These are phyloP conservation scores for Teleiodes luculella DNA, from an alignment of 2,888 invertebrate species.

Conservation along the genomic window DNA sequence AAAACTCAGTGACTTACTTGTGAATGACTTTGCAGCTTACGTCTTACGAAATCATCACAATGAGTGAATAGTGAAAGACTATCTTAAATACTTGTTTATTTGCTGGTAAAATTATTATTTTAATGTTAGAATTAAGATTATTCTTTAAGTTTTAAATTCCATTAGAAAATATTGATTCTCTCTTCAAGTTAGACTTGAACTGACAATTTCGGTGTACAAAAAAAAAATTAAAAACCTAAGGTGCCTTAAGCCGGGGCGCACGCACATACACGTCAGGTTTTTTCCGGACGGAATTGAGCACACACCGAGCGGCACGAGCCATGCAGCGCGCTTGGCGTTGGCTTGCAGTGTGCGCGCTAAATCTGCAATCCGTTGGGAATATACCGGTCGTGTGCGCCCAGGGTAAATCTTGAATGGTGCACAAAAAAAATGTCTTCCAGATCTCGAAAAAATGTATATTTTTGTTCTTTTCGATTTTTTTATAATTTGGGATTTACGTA, in stretches of 20 bases:
- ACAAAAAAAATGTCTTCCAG: slow-evolving; percentile 14
- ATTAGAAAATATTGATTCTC: background rate
- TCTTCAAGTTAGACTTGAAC: slow-evolving; percentile 7
- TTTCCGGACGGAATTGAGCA: no score
- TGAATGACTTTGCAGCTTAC: background rate
- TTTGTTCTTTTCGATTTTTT: background rate
- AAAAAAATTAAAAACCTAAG: background rate
- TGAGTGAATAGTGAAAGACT: background rate
- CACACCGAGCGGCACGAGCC: no score
- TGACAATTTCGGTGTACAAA: background rate
- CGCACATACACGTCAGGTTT: no score
- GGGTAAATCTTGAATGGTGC: slow-evolving; percentile 3
- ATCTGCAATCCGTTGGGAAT: no score
- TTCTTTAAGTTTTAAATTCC: background rate
- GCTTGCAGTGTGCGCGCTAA: no score
- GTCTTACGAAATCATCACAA: background rate
- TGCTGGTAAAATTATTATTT: background rate
- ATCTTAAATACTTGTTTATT: background rate
- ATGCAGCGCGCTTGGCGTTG: no score
- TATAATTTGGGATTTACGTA: no score
- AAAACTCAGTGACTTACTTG: background rate
- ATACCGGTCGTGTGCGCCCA: no score
- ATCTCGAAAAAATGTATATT: slow-evolving; percentile 10
- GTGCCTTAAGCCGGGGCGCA: no score
- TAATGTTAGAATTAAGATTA: background rate